Conservation (phyloP, 2,888 invertebrate genomes). For the Drosophila limbata region DNA sequence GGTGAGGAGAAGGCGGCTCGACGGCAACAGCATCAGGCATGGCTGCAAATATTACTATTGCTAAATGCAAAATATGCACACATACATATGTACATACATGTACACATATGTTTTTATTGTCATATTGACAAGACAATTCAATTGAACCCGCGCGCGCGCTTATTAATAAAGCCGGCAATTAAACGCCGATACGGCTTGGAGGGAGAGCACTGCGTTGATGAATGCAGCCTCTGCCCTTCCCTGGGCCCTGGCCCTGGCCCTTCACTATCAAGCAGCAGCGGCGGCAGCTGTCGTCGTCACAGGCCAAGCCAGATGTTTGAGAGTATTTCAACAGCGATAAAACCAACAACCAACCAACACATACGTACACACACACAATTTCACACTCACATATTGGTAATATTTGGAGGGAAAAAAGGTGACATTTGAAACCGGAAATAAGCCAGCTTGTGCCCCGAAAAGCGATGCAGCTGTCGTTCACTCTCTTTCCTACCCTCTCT, state of each 20-base stretch:
- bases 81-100: conserved; percentile 1
- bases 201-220: conserved; percentile 6
- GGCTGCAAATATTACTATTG: conserved; percentile 10
- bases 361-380: conserved; percentile 14
- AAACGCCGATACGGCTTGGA: conserved; percentile 41
- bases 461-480: conserved; percentile 64
- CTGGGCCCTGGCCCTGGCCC: conserved; percentile 44
- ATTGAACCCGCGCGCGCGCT: conserved; percentile 48
- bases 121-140: conserved; percentile 65
- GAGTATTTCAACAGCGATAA: conserved; percentile 69
- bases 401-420: conserved; percentile 56
- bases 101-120: too few species aligned
- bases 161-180: conserved; percentile 54
- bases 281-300: conserved; percentile 59
- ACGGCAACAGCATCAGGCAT: conserved; percentile 18
- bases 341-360: conserved; percentile 41
- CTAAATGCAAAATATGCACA: conserved; percentile 13
- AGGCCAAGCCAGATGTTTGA: conserved; percentile 64
- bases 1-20: conserved; percentile 18
- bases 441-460: conserved; percentile 63
- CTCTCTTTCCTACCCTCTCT: conserved; percentile 19
- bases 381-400: conserved; percentile 49
- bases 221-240: conserved; percentile 19
- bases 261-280: conserved; percentile 52
- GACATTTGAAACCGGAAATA: conserved; percentile 79